Percentiles rank a stretch among this genome's conserved stretches.
Conservation (phyloP, 23 tunicate genomes). For the Ciona savignyi region DNA sequence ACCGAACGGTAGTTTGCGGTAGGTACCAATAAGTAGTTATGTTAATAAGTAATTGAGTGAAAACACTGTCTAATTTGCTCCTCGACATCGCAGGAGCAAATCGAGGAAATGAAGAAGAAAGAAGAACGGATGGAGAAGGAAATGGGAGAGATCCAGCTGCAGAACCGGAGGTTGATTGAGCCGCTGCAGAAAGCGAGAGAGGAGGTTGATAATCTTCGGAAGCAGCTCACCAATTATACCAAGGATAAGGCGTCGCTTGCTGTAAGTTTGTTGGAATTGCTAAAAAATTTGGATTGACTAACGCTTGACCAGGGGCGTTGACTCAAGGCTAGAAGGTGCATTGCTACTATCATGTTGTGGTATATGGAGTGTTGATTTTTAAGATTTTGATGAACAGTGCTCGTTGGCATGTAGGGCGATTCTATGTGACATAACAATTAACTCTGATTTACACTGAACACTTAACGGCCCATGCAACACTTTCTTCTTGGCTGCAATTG, state of each 20-base stretch:
- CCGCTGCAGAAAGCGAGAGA: slow-evolving; percentile 86
- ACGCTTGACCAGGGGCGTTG: neutral
- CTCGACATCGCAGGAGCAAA: slow-evolving; percentile 94
- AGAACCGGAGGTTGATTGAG: slow-evolving; percentile 70
- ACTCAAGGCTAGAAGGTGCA: neutral
- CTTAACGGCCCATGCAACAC: too few species aligned
- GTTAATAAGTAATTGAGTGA: too few species aligned
- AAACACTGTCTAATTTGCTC: too few species aligned
- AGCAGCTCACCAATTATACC: slow-evolving; percentile 81
- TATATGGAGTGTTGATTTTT: too few species aligned
- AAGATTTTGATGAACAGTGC: too few species aligned
- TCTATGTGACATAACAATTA: too few species aligned
- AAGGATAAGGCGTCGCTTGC: slow-evolving; percentile 90
- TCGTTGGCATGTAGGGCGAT: too few species aligned
- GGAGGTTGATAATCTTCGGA: slow-evolving; percentile 74
- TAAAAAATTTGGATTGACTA: neutral
- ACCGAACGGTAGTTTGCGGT: too few species aligned
- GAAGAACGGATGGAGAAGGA: slow-evolving; percentile 92
- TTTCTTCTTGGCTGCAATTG: too few species aligned
- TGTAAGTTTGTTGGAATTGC: slow-evolving; percentile 16
- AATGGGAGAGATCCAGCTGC: slow-evolving; percentile 87
- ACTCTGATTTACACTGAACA: too few species aligned
- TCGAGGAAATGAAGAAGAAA: slow-evolving; percentile 97
- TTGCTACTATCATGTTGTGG: too few species aligned
- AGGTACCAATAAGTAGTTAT: too few species aligned